A percentile compares a stretch with the other conserved stretches of the same genome.
phyloP scores from a whole-genome alignment of 2,113 vertebrate genomes.

The Piaya cayana region DNA sequence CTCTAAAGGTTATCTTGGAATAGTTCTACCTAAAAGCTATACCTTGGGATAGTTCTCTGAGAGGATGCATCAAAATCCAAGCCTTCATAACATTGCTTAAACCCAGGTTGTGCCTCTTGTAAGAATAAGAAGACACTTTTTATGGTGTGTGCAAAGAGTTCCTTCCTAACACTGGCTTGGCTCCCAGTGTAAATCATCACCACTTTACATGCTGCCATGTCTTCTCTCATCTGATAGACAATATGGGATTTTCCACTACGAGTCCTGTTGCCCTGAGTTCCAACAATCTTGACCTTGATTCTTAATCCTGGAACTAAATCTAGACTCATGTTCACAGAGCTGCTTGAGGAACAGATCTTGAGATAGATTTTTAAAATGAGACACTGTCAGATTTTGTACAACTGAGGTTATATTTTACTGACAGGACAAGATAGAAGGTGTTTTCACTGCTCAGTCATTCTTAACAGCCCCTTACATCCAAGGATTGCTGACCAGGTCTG shows the following conservation, averaged over 20 bases:
- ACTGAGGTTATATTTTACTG: background rate
- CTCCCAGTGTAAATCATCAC: constrained; percentile 38
- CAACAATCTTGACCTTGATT: constrained; percentile 33
- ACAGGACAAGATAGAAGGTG: background rate
- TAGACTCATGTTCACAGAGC: background rate
- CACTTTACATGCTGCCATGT: background rate
- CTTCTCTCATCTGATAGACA: constrained; percentile 17
- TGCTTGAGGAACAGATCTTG: background rate
- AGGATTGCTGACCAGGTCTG: background rate
- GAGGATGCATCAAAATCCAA: background rate
- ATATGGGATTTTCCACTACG: constrained; percentile 49
- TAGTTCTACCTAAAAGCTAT: background rate
- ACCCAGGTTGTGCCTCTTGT: background rate
- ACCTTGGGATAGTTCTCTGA: background rate
- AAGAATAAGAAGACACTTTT: background rate
- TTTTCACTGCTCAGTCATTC: background rate
- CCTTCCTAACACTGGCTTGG: constrained; percentile 25
- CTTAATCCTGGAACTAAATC: constrained; percentile 25
- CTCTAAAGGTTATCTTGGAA: background rate
- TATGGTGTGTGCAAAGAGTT: background rate
- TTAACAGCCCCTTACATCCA: background rate
- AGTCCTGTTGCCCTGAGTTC: background rate
- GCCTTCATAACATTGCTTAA: background rate
- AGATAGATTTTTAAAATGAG: background rate
- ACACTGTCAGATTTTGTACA: background rate